Evolutionary conservation across 2,888 invertebrate genomes (phyloP).

Genomic region (Melipona beecheii): DNA sequence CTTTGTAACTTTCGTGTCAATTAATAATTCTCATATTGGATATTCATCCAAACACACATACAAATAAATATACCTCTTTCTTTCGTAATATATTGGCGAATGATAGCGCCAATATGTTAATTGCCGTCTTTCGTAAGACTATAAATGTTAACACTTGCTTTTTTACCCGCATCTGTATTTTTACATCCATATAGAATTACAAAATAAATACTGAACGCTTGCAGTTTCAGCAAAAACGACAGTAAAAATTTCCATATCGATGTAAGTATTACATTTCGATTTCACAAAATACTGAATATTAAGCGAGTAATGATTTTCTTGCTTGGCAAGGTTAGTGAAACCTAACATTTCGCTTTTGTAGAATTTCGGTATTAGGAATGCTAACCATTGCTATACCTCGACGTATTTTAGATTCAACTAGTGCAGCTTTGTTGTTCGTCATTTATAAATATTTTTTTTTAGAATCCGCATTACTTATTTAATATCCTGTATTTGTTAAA

Average conservation of each 20-base stretch:
- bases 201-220: slow-evolving; percentile 38
- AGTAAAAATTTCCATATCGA: slow-evolving; percentile 36
- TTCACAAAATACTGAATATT: slow-evolving; percentile 59
- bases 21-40: slow-evolving; percentile 22
- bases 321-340: slow-evolving; percentile 18
- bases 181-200: slow-evolving; percentile 42
- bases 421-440: slow-evolving; percentile 3
- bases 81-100: slow-evolving; percentile 41
- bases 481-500: slow-evolving; percentile 54
- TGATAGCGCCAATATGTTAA: slow-evolving; percentile 35
- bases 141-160: slow-evolving; percentile 24
- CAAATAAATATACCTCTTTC: slow-evolving; percentile 59
- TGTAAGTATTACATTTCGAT: slow-evolving; percentile 26
- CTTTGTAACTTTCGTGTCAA: slow-evolving; percentile 35
- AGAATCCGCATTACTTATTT: slow-evolving; percentile 54
- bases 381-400: slow-evolving; percentile 23
- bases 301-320: slow-evolving; percentile 43
- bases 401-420: slow-evolving; percentile 17
- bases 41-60: slow-evolving; percentile 37
- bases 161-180: slow-evolving; percentile 38
- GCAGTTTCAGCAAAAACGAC: slow-evolving; percentile 2
- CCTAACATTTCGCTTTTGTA: not conserved
- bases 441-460: slow-evolving; percentile 19
- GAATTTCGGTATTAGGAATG: slow-evolving; percentile 12
- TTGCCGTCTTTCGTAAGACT: slow-evolving; percentile 20